Evolutionary conservation across 1,140 invertebrate species (phyloP), one percentile per base, ranked within the genome.

Genomic region (Reticulitermes speratus): DNA sequence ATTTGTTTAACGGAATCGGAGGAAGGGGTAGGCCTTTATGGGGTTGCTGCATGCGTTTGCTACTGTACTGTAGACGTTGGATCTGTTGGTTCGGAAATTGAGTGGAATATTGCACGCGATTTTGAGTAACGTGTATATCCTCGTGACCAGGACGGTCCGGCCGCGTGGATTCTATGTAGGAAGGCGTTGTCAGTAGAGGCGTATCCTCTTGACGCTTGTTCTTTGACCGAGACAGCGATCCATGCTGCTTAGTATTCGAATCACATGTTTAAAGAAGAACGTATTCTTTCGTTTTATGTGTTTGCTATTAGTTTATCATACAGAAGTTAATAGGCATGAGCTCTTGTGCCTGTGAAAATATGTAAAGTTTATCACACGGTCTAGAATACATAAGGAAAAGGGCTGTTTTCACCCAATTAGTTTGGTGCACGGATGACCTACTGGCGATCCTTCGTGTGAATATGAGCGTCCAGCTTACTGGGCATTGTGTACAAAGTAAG

Each of bases 351-450:
- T 30, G 25, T 65, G 19, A 19, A 65, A 65, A 65, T 65, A 65
- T 65, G 59, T 65, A 65, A 30, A 75, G 65, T n/a, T 75, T 55
- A 55, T 21, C 14, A 55, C 52, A 21, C 19, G 52, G 52, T 21
- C 19, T 21, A 9, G n/a, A 75, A 12, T 75, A 75, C 65, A 30
- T 30, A 75, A n/a, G 16, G 65, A 75, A 75, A 30, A 25, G 65
- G 25, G 5, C 25, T 75, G 65, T 75, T 75, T 75, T 75, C 65
- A 75, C 65, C 65, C 65, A 75, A 75, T 75, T 75, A 75, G 65
- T 30, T 75, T 30, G 25, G n/a, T n/a, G 59, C 19, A 16, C n/a
- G 7, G 25, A 30, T 75, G 5, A 75, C 11, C 65, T 75, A 11
- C 52, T 16, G 19, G 14, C 52, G 52, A 19, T 55, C 52, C 14